These are phyloP conservation scores for Probosciger aterrimus DNA, from an alignment of 2,113 vertebrate species.

Conservation along the genomic window DNA sequence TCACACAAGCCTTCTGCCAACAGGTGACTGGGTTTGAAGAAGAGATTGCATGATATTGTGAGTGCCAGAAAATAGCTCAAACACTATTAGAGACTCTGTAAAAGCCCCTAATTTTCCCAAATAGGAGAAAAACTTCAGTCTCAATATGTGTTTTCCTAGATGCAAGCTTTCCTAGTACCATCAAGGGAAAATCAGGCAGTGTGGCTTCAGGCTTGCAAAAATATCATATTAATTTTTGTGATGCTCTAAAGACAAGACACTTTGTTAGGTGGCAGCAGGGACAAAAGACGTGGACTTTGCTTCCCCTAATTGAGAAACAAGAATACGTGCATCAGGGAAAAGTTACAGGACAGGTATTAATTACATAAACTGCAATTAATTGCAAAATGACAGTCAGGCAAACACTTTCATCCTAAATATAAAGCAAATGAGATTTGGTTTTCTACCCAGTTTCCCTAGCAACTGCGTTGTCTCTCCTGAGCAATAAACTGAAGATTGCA, in stretches of 20 bases:
- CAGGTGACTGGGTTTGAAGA: background rate
- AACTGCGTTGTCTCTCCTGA: background rate
- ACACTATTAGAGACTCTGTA: background rate
- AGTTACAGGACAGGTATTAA: background rate
- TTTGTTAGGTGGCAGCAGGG: background rate
- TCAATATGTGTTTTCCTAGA: background rate
- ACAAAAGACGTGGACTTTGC: background rate
- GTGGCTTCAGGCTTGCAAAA: background rate
- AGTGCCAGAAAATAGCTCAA: background rate
- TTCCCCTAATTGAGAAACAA: background rate
- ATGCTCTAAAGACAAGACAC: background rate
- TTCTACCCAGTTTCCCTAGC: background rate
- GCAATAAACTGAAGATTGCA: background rate
- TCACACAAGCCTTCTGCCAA: background rate
- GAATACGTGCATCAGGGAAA: fast-evolving
- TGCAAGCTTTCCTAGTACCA: background rate
- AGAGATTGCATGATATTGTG: background rate
- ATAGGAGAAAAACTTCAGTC: background rate
- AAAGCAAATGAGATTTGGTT: background rate
- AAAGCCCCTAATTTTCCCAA: background rate
- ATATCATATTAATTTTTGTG: background rate
- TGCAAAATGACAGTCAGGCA: background rate
- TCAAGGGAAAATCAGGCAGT: background rate
- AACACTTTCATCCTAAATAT: background rate
- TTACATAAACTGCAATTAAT: background rate